These are phyloP conservation scores for Folsomia manolachei DNA, from an alignment of 2,888 invertebrate species.

Conservation along the genomic window DNA sequence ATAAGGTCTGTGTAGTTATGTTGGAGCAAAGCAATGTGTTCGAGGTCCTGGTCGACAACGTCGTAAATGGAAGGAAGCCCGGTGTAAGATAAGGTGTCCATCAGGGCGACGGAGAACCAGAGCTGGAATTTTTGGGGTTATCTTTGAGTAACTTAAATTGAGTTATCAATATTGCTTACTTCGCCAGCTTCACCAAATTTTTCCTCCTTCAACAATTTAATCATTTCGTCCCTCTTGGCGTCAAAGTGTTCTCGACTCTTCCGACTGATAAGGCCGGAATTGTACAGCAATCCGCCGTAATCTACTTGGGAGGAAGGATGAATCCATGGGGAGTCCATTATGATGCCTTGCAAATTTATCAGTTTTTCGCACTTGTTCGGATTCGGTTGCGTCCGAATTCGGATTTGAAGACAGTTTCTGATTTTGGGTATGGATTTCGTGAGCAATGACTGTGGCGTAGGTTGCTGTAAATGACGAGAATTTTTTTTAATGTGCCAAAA, in stretches of 20 bases:
- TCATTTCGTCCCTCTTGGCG: conserved; percentile 35
- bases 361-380: too few relatives aligned
- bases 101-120: not conserved
- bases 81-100: not conserved
- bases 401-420: conserved; percentile 62
- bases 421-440: conserved; percentile 51
- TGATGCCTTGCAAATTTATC: conserved; percentile 63
- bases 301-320: conserved; percentile 51
- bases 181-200: conserved; percentile 37
- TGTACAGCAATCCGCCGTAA: conserved; percentile 55
- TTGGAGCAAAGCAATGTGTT: not conserved
- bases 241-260: conserved; percentile 42
- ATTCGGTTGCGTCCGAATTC: not conserved
- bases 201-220: conserved; percentile 35
- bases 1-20: conserved; percentile 13
- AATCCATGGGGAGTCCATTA: conserved; percentile 48
- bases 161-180: conserved; percentile 17
- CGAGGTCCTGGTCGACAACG: conserved; percentile 4
- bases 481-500: too few relatives aligned
- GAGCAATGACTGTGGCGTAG: conserved; percentile 21
- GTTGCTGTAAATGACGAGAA: conserved; percentile 1
- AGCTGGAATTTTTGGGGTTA: not conserved
- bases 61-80: conserved; percentile 17
- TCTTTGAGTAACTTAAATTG: not conserved
- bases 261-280: conserved; percentile 52